Conservation (phyloP, 2,888 invertebrate species). For the Pristionchus fissidentatus region DNA sequence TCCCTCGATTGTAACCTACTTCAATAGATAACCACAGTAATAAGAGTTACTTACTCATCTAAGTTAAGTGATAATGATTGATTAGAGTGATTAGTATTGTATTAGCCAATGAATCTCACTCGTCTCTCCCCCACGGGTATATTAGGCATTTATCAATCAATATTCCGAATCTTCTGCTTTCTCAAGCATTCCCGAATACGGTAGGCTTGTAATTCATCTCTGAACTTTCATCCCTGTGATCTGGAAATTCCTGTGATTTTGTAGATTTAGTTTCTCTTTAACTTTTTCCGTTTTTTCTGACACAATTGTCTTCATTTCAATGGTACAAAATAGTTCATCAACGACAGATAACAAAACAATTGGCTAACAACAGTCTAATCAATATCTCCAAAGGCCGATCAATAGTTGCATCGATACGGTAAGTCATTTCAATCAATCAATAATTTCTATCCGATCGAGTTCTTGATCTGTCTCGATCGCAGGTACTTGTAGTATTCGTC, state of each 20-base stretch:
- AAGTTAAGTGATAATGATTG: no score
- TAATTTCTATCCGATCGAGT: constrained; percentile 61
- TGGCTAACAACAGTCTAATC: constrained; percentile 26
- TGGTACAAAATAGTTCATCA: neutral
- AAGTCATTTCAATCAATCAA: neutral
- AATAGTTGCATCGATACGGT: no score
- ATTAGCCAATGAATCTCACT: no score
- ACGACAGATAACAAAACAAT: constrained; percentile 22
- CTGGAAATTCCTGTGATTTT: constrained; percentile 6
- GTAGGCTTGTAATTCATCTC: no score
- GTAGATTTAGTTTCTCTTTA: no score
- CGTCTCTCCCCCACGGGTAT: no score
- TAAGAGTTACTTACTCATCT: no score
- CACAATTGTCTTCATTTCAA: neutral
- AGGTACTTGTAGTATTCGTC: constrained; percentile 71
- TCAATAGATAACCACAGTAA: no score
- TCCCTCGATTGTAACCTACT: no score
- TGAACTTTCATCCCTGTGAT: neutral
- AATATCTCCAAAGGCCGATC: neutral
- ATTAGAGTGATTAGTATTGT: no score
- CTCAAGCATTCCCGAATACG: constrained; percentile 17
- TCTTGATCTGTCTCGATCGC: constrained; percentile 66
- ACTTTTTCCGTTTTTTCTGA: neutral
- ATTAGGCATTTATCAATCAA: constrained; percentile 4
- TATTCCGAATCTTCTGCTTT: no score